These are phyloP conservation scores for Geophilus truncorum DNA, from an alignment of 2,888 invertebrate genomes.

Conservation along the genomic window DNA sequence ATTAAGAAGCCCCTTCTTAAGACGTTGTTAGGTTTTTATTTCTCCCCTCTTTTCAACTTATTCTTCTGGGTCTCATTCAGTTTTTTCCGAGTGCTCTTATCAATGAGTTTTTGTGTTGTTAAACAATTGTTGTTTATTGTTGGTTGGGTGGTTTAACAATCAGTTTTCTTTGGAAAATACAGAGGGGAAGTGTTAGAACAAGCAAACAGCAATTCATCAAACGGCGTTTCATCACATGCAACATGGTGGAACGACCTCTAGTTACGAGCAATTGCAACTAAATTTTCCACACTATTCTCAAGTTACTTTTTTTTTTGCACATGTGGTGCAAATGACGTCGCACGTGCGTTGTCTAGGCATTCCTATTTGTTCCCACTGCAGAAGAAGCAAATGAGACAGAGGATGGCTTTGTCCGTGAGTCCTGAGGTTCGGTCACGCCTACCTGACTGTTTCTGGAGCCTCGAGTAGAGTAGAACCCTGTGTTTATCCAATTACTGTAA, in stretches of 20 bases:
- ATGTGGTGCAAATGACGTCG: background rate
- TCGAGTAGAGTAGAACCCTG: background rate
- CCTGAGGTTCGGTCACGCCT: background rate
- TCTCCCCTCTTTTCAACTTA: background rate
- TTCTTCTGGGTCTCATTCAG: background rate
- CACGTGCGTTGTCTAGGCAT: background rate
- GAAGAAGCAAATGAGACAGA: background rate
- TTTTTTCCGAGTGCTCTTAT: background rate
- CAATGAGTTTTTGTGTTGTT: constrained; percentile 1
- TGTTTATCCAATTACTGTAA: constrained; percentile 10
- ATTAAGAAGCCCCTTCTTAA: constrained; percentile 1
- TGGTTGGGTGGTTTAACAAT: constrained; percentile 7
- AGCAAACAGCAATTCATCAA: background rate
- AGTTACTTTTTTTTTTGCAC: constrained; percentile 1
- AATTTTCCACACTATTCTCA: constrained; percentile 5
- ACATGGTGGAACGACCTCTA: constrained; percentile 5
- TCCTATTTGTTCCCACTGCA: background rate
- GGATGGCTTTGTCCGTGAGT: background rate
- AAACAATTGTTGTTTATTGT: constrained; percentile 20
- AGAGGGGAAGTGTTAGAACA: background rate
- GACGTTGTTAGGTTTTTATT: background rate
- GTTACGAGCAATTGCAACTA: background rate
- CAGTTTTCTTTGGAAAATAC: background rate
- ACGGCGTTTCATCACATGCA: background rate
- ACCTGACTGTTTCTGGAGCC: background rate